Base-by-base conservation (phyloP, 2,113 vertebrate genomes). In the Calyptommatus sinebrachiatus region DNA sequence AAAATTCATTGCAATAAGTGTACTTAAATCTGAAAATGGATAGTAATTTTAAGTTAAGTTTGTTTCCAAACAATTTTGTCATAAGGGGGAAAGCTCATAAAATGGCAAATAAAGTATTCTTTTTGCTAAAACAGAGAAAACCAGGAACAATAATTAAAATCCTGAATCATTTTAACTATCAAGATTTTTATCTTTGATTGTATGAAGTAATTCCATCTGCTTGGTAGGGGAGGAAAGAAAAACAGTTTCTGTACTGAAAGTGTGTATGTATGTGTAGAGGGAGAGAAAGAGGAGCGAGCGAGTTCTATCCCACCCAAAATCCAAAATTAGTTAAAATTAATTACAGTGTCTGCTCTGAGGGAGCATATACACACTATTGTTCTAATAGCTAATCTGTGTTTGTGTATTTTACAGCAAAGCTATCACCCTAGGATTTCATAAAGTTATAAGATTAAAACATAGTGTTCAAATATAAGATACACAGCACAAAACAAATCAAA, bases 391-490 rank as follows among this genome's bases (percentile, higher is more conserved):
- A 22, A 26, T 16, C 26, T 45, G 16, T 71, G 24, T 26, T 70
- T 20, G 5, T 16, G 45, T 70, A 78, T 61, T 61, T 61, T 60
- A 70, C 24, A 61, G 46, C n/a, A 70, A 11, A 21, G 41, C 48
- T 65, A 26, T 71, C 53, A 73, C 1, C 71, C 16, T 62, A 41
- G 45, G 29, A 62, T 50, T 62, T 75, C 35, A 7, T 7, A 71
- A 46, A 68, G 61, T 67, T 87, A 84, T 66, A 74, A 71, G 21
- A 79, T 2, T 50, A 72, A 31, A 31, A n/a, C 62, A 10, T 76
- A 21, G 26, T 69, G 2, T 5, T 71, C 48, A 75, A 26, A 74
- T 65, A 65, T 28, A 83, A 22, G 68, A 8, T 5, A 73, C 5
- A 20, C 48, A 63, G n/a, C 62, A 75, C 4, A 20, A 41, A n/a